Evolutionary conservation across 92 coral and sea anemone genomes (phyloP).

Genomic region (Actinernus sp.): DNA sequence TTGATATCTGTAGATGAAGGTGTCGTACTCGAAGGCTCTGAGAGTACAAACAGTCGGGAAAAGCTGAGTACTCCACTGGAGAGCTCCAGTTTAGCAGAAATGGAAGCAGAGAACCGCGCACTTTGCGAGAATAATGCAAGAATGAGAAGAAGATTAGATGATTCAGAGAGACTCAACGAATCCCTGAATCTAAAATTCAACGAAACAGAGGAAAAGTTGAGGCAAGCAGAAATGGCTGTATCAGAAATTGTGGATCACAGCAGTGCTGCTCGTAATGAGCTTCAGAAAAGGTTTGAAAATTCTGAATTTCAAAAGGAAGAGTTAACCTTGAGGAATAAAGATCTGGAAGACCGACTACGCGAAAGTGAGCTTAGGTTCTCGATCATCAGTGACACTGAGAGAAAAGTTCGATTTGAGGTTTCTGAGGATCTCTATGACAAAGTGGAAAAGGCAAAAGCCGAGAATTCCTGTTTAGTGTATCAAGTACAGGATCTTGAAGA

Average conservation of each 20-base stretch:
- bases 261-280: conserved; percentile 6
- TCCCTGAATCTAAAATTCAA: conserved; percentile 22
- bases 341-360: conserved; percentile 51
- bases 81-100: conserved; percentile 60
- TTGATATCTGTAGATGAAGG: conserved; percentile 88
- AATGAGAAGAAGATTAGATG: conserved; percentile 65
- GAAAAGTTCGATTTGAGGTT: conserved; percentile 25
- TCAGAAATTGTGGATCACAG: background rate
- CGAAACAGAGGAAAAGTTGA: conserved; percentile 36
- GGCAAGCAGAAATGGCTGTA: conserved; percentile 18
- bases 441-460: background rate
- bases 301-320: conserved; percentile 44
- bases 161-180: conserved; percentile 66
- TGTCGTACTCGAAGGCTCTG: conserved; percentile 88
- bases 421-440: background rate
- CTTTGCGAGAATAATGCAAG: conserved; percentile 66
- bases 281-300: conserved; percentile 41
- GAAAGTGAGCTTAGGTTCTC: conserved; percentile 15
- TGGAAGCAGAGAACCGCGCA: conserved; percentile 71
- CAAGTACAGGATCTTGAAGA: background rate
- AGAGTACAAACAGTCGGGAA: conserved; percentile 78
- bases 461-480: background rate
- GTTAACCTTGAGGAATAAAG: conserved; percentile 37
- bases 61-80: conserved; percentile 49
- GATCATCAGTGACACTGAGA: conserved; percentile 16